Conservation (phyloP, 2,888 invertebrate genomes). For the Cordylochernes scorpioides region DNA sequence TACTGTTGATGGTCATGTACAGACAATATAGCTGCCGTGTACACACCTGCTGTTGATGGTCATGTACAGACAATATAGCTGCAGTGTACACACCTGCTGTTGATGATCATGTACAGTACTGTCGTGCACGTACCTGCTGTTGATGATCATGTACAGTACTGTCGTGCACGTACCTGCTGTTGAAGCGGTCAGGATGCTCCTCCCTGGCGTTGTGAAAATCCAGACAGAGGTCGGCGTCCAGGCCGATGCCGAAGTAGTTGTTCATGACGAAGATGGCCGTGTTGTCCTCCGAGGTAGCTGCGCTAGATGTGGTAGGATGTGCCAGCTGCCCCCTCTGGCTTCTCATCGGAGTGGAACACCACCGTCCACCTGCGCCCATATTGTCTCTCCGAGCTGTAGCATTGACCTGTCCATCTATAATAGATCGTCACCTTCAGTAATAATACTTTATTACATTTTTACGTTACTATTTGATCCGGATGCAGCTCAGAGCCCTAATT, state of each 20-base stretch:
- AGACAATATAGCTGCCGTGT: too few species aligned
- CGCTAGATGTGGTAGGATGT: constrained; percentile 15
- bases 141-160: too few species aligned
- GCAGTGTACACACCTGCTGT: too few species aligned
- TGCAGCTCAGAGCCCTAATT: too few species aligned
- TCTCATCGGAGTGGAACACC: constrained; percentile 64
- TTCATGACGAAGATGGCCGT: constrained; percentile 99
- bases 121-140: too few species aligned
- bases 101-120: too few species aligned
- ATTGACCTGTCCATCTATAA: too few species aligned
- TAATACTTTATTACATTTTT: constrained; percentile 1
- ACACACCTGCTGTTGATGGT: too few species aligned
- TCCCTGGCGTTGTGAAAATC: constrained; percentile 98
- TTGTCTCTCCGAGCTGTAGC: too few species aligned
- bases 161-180: constrained; percentile 47
- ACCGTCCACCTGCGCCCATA: constrained; percentile 66
- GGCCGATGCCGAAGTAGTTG: constrained; percentile 98
- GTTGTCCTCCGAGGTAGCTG: constrained; percentile 73
- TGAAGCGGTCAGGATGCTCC: constrained; percentile 97
- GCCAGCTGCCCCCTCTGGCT: constrained; percentile 19
- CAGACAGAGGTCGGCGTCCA: constrained; percentile 92
- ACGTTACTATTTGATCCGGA: constrained; percentile 1
- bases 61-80: too few species aligned
- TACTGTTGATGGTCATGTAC: too few species aligned
- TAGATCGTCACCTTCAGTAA: too few species aligned